phyloP scores from a whole-genome alignment of 2,113 vertebrate species.

The Turdus rufiventris region DNA sequence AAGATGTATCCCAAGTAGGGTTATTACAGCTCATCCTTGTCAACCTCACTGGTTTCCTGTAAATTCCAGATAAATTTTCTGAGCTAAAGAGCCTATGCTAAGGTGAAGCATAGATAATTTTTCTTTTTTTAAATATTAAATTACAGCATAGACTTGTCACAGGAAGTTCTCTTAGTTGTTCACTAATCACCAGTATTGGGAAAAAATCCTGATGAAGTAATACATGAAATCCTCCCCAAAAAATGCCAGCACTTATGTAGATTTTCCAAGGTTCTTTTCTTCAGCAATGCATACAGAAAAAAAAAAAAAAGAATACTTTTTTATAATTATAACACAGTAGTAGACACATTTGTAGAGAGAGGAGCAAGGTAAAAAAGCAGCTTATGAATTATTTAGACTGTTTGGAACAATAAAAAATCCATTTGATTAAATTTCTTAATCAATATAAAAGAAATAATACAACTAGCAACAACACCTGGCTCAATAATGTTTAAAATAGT shows the following conservation, averaged over 20 bases:
- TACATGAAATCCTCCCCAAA: not conserved
- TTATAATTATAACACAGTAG: not conserved
- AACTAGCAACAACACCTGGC: not conserved
- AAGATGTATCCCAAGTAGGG: not conserved
- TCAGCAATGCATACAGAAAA: not conserved
- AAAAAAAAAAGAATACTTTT: not conserved
- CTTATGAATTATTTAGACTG: not conserved
- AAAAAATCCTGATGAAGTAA: not conserved
- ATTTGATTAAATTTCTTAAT: conserved; percentile 38
- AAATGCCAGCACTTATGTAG: not conserved
- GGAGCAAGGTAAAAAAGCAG: not conserved
- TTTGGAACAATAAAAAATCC: not conserved
- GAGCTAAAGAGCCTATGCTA: not conserved
- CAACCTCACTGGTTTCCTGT: not conserved
- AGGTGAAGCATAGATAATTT: not conserved
- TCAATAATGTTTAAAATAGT: not conserved
- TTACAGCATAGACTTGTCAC: not conserved
- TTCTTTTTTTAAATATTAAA: not conserved
- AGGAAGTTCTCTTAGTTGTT: not conserved
- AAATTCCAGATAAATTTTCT: not conserved
- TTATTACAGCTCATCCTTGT: not conserved
- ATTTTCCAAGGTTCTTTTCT: not conserved
- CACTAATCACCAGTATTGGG: not conserved
- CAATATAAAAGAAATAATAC: conserved; percentile 39
- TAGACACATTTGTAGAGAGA: not conserved